phyloP scores from a whole-genome alignment of 2,797 vertebrate species.

The Salarias fasciatus region DNA sequence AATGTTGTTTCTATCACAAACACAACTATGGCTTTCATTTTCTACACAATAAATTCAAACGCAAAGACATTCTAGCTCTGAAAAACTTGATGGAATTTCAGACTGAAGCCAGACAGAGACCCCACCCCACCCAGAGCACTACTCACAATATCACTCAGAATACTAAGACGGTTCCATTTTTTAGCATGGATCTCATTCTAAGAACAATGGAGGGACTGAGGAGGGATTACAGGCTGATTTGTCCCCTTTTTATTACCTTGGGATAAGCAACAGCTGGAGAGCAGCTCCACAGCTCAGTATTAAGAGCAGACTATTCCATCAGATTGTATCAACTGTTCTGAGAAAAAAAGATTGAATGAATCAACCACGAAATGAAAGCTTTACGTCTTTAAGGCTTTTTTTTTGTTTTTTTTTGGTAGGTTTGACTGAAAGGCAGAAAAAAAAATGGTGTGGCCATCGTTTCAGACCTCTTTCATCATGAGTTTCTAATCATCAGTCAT shows the following conservation, averaged over 20 bases:
- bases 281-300: conserved; percentile 78
- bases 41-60: conserved; percentile 20
- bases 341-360: conserved; percentile 82
- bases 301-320: conserved; percentile 79
- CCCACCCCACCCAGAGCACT: conserved; percentile 43
- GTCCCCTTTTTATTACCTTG: conserved; percentile 84
- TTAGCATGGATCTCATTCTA: conserved; percentile 67
- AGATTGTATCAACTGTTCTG: conserved; percentile 77
- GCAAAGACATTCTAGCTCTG: conserved; percentile 20
- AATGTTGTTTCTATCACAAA: no score
- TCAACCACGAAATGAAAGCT: conserved; percentile 68
- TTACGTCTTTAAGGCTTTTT: conserved; percentile 54
- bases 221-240: conserved; percentile 83
- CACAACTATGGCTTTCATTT: no score
- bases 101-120: conserved; percentile 35
- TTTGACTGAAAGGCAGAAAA: conserved; percentile 37
- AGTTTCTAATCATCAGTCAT: conserved; percentile 39
- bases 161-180: conserved; percentile 64
- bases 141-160: conserved; percentile 44
- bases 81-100: conserved; percentile 5
- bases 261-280: conserved; percentile 86
- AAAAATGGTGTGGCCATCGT: conserved; percentile 60
- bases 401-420: conserved; percentile 16
- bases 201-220: conserved; percentile 78
- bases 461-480: conserved; percentile 46